Evolutionary conservation across 2,888 invertebrate genomes (phyloP), one percentile per base, ranked within the genome.

Genomic region (Acronicta psi): DNA sequence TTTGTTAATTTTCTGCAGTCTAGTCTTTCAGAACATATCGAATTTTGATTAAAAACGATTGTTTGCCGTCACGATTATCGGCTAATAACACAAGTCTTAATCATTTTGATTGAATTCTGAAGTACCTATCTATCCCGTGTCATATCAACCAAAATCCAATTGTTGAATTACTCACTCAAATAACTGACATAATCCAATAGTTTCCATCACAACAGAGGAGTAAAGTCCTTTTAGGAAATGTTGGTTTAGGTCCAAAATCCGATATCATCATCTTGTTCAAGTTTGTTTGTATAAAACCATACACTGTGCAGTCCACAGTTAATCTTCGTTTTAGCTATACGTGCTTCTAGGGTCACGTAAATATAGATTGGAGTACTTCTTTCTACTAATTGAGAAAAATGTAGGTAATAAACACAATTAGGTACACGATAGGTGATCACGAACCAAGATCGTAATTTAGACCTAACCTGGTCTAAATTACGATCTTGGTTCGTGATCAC

Each of bases 361-460:
- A 38, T 54, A 59, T 38, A 46, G 14, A 60, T 55, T 55, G 43
- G 51, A 60, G 47, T 60, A 67, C 38, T 51, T 50, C 41, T 40
- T 47, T 50, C 41, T 40, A 43, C 51, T 66, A 66, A 66, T 66
- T 66, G 51, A 60, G 61, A 67, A 60, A 55, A 67, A 51, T 67
- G 67, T 60, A 17, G 55, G 60, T 36, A 60, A 66, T 67, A 47
- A 66, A 60, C 43, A 36, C 46, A 47, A 44, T 60, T 46, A 66
- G 11, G 11, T 29, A 11, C 25, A 7, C 14, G 23, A 9, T 34
- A 41, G 49, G 7, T 13, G n/a, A 25, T 14, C n/a, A n/a, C 41
- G 1, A 4, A 31, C 11, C n/a, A n/a, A n/a, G n/a, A n/a, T n/a
- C n/a, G n/a, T n/a, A n/a, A n/a, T n/a, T n/a, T n/a, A n/a, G n/a